Conservation (phyloP, 2,113 vertebrate genomes). For the Aplodontia rufa region DNA sequence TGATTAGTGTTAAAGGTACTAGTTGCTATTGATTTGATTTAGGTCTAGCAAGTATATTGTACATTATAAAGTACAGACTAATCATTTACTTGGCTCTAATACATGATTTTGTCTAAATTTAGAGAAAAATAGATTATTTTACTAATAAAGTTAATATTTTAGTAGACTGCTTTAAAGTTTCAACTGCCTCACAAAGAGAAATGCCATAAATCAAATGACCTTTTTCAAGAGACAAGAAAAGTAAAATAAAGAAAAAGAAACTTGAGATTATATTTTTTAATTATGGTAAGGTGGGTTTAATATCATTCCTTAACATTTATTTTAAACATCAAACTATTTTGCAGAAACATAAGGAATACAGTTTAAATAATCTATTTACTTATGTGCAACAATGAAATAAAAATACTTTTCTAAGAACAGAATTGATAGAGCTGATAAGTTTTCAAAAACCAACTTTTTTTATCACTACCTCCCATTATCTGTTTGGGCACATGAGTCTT, state of each 20-base stretch:
- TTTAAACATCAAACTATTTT: background rate
- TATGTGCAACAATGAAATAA: background rate
- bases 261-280: background rate
- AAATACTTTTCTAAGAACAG: background rate
- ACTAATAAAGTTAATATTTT: background rate
- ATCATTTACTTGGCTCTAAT: background rate
- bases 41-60: background rate
- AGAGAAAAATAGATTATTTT: background rate
- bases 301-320: background rate
- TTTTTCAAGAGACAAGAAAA: background rate
- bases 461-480: background rate
- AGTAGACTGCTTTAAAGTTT: background rate
- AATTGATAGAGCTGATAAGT: background rate
- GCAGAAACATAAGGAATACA: background rate
- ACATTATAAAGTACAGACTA: background rate
- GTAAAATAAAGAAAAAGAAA: background rate
- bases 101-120: background rate
- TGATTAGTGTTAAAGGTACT: constrained; percentile 15
- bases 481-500: background rate
- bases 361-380: constrained; percentile 5
- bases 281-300: background rate
- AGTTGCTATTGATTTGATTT: background rate
- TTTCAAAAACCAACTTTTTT: constrained; percentile 16
- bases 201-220: background rate
- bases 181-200: background rate